phyloP scores from a whole-genome alignment of 1,140 invertebrate genomes.

The Tetranychus cinnabarinus region DNA sequence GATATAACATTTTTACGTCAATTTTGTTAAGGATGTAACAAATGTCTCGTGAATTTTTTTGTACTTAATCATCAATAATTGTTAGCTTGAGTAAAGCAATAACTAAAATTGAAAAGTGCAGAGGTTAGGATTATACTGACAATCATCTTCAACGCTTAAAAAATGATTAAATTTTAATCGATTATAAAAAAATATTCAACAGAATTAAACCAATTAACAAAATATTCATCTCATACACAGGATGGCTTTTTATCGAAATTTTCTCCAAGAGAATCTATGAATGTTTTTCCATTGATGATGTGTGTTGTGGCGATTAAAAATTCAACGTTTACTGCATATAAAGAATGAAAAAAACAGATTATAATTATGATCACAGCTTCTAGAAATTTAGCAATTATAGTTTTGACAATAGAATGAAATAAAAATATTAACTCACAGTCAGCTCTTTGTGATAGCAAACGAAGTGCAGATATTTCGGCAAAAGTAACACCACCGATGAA shows the following conservation, averaged over 20 bases:
- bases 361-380: conserved; percentile 4
- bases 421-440: conserved; percentile 33
- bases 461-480: conserved; percentile 72
- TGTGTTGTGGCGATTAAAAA: conserved; percentile 81
- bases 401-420: background rate
- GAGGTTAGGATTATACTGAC: too few species aligned
- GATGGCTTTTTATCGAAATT: background rate
- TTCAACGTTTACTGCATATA: conserved; percentile 48
- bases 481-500: conserved; percentile 90
- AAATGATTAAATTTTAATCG: too few species aligned
- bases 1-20: too few species aligned
- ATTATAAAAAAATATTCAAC: background rate
- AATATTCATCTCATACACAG: background rate
- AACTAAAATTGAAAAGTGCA: too few species aligned
- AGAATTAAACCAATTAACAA: background rate
- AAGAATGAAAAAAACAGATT: conserved; percentile 3
- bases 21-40: too few species aligned
- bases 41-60: too few species aligned
- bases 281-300: conserved; percentile 66
- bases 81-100: too few species aligned
- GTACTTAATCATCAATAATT: too few species aligned
- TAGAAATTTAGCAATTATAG: background rate
- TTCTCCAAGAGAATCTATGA: conserved; percentile 50
- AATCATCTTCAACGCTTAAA: too few species aligned
- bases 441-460: conserved; percentile 74